Percentiles rank a stretch among this genome's conserved stretches.
These are phyloP conservation scores for Zelostemma sp. DNA, from an alignment of 1,140 invertebrate genomes.

Conservation along the genomic window DNA sequence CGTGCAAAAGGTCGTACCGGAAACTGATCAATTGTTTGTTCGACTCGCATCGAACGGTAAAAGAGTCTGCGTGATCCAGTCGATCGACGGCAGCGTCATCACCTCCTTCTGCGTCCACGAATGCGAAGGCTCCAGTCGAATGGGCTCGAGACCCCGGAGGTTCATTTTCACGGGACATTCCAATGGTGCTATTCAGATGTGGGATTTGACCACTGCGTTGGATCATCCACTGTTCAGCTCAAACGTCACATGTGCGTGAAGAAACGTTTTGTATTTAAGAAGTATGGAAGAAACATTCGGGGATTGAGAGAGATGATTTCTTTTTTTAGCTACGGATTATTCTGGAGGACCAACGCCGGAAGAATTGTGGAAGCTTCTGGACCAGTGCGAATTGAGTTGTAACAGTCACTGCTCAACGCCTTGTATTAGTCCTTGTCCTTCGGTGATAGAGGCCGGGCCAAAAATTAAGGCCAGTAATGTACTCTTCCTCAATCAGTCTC, in stretches of 20 bases:
- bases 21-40: conserved; percentile 95
- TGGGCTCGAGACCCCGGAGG: conserved; percentile 89
- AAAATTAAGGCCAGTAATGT: conserved; percentile 82
- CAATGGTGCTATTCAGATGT: conserved; percentile 97
- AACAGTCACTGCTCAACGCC: conserved; percentile 87
- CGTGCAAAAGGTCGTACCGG: conserved; percentile 96
- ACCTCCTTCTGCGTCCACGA: conserved; percentile 97
- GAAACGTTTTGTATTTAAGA: background rate
- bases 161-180: conserved; percentile 96
- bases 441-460: conserved; percentile 72
- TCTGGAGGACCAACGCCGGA: conserved; percentile 90
- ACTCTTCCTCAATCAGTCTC: conserved; percentile 78
- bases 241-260: background rate
- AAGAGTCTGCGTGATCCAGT: conserved; percentile 94
- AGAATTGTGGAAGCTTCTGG: conserved; percentile 90
- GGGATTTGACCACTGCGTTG: conserved; percentile 96
- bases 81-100: conserved; percentile 94
- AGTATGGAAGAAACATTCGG: background rate
- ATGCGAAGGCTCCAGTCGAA: conserved; percentile 93
- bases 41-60: conserved; percentile 95
- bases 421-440: conserved; percentile 86
- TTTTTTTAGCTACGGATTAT: conserved; percentile 54
- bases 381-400: conserved; percentile 92
- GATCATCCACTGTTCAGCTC: conserved; percentile 71
- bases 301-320: background rate